These are phyloP conservation scores for Oreochromis niloticus DNA, from an alignment of 2,113 vertebrate species.

Conservation along the genomic window DNA sequence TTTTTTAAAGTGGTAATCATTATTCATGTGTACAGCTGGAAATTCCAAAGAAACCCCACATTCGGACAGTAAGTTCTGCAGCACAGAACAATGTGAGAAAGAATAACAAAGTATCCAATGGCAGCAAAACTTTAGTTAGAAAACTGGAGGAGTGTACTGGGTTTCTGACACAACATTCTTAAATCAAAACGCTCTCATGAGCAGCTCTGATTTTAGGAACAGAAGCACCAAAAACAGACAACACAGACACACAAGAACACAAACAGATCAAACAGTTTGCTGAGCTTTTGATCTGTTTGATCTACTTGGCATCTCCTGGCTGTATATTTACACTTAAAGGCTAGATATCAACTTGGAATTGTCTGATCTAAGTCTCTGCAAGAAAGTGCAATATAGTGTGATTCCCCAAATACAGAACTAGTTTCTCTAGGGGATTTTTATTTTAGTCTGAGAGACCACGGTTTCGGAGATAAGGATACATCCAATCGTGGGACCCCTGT, in stretches of 20 bases:
- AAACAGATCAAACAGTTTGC: neutral
- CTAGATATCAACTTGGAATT: neutral
- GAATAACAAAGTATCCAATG: neutral
- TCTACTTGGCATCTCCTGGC: neutral
- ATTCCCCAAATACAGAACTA: neutral
- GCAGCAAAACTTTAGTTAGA: neutral
- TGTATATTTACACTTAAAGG: neutral
- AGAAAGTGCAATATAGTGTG: neutral
- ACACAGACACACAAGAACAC: neutral
- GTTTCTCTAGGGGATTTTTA: neutral
- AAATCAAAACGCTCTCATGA: neutral
- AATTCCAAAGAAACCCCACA: neutral
- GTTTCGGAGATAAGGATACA: neutral
- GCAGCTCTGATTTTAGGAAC: neutral
- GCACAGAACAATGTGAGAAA: neutral
- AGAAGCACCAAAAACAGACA: neutral
- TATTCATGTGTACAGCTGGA: neutral
- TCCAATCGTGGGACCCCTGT: neutral
- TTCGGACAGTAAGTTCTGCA: neutral
- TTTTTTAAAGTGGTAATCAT: neutral
- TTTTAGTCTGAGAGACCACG: neutral
- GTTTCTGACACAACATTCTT: neutral
- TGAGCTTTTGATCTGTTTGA: neutral
- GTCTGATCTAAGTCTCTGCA: neutral
- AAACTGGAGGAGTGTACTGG: neutral